Conservation (phyloP, 2,797 vertebrate genomes). For the Argya squamiceps region DNA sequence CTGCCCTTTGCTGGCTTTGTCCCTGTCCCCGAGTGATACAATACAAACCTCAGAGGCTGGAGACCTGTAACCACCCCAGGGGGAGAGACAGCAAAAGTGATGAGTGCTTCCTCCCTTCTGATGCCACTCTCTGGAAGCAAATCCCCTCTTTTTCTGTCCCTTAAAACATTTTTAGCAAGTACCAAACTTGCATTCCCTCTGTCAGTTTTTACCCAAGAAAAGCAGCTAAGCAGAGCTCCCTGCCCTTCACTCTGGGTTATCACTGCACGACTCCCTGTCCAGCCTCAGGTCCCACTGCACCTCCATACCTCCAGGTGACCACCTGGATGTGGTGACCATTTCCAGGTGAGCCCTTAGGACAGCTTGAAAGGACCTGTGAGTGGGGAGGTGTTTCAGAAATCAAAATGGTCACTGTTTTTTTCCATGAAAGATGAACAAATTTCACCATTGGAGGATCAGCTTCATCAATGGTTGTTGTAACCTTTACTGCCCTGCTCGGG, state of each 20-base stretch:
- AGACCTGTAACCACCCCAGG: not conserved
- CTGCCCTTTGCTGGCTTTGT: not conserved
- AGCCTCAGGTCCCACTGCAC: not conserved
- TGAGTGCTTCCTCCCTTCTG: not conserved
- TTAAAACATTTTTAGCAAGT: not conserved
- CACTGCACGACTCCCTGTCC: accelerated
- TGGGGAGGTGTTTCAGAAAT: too few relatives aligned
- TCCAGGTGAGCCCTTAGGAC: too few relatives aligned
- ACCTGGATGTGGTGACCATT: too few relatives aligned
- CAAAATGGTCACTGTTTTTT: too few relatives aligned
- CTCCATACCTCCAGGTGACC: too few relatives aligned
- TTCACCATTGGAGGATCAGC: not conserved
- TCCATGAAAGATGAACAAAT: too few relatives aligned
- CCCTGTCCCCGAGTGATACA: not conserved
- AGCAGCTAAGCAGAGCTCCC: not conserved
- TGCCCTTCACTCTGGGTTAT: not conserved
- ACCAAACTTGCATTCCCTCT: not conserved
- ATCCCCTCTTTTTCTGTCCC: not conserved
- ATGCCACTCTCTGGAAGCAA: not conserved
- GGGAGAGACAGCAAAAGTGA: not conserved
- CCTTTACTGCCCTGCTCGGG: not conserved
- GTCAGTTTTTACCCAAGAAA: not conserved
- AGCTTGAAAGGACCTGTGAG: too few relatives aligned
- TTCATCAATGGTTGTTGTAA: not conserved
- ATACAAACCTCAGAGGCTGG: not conserved